Evolutionary conservation across 1,140 invertebrate genomes (phyloP), one percentile per base, ranked within the genome.

Genomic region (Trichoplusia ni): DNA sequence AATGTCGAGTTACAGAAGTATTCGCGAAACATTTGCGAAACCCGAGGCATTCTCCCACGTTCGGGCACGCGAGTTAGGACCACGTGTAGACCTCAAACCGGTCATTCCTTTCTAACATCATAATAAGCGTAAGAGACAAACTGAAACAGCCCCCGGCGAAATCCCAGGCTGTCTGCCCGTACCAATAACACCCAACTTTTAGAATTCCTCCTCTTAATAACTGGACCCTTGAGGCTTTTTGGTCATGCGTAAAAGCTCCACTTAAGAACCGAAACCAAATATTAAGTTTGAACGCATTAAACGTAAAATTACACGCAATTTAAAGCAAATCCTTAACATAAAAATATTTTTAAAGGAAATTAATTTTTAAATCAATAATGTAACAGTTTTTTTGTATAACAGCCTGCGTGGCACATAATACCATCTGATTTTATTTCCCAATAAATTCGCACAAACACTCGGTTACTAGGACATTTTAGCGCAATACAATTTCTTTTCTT

Each of bases 41-140:
- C 68, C 77, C 25, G 21, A 6, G 73, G 77, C 75, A 59, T 3
- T 73, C 75, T 82, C 79, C 77, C 79, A 79, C 77, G 75, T 65
- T 64, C 56, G 16, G 64, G 42, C 64, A 69, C 67, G 46, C 63
- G 58, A 69, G 42, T 65, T 66, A 49, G 62, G 42, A 67, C 60
- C 69, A 72, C 66, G 77, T 71, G 73, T 64, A 25, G 37, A 33
- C 21, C 21, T 35, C 44, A 60, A 44, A 62, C 49, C 51, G 49
- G 33, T 60, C 14, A 56, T 69, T 69, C 51, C 66, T 73, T 54
- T 78, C 72, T 73, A 71, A 71, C 35, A 42, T 46, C 31, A 56
- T 54, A 64, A 56, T 38, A 70, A 68, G 21, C 23, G 63, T 67
- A 64, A 66, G 71, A 65, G 71, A 77, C 46, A 51, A 18, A 51